Conservation (phyloP, 1,140 invertebrate species). For the Pogonus chalceus region DNA sequence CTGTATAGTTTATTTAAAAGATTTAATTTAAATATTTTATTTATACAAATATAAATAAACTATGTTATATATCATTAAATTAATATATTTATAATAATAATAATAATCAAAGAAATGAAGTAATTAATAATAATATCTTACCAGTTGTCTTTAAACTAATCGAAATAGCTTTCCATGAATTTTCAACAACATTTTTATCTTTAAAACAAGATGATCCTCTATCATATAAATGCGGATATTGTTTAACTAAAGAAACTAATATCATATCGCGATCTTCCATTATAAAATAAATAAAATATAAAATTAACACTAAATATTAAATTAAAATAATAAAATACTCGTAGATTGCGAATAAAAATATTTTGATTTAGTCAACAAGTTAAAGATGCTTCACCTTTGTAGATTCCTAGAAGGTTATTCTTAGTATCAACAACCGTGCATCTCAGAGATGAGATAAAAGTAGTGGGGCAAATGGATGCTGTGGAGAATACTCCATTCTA, state of each 20-base stretch:
- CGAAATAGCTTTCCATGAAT: background rate
- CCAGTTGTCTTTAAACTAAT: background rate
- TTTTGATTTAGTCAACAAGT: too few species aligned
- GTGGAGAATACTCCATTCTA: too few species aligned
- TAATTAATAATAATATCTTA: background rate
- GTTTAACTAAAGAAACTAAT: background rate
- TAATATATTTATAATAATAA: background rate
- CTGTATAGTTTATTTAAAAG: background rate
- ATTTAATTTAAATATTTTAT: background rate
- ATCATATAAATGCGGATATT: background rate
- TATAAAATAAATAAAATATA: too few species aligned
- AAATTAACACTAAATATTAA: too few species aligned
- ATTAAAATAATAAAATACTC: too few species aligned
- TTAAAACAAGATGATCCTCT: background rate
- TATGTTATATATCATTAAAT: background rate
- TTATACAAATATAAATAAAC: background rate
- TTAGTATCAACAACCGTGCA: too few species aligned
- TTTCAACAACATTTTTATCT: background rate
- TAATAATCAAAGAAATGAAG: background rate
- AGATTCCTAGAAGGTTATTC: too few species aligned
- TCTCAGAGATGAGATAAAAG: too few species aligned
- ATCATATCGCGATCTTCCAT: background rate
- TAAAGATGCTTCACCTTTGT: too few species aligned
- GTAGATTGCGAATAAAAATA: too few species aligned
- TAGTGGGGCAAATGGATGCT: too few species aligned